Conservation (phyloP, 2,113 vertebrate genomes). For the Phainopepla nitens region DNA sequence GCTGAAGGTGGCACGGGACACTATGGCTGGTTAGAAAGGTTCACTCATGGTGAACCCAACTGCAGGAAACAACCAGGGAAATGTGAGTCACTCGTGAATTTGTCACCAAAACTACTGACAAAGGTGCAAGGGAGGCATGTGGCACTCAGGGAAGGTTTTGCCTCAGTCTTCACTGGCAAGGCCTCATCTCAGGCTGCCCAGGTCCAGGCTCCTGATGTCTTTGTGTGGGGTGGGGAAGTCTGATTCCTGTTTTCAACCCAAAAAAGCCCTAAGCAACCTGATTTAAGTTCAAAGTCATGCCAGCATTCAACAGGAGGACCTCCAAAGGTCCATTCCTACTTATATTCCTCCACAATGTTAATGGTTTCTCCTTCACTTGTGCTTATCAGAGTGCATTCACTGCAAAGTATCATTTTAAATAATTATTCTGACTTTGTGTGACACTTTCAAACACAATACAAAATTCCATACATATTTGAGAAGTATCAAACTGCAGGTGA, state of each 20-base stretch:
- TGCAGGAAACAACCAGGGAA: background rate
- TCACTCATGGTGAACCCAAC: background rate
- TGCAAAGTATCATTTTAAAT: background rate
- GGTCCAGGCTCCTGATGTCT: too few relatives aligned
- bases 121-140: background rate
- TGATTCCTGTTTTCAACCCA: background rate
- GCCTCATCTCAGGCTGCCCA: too few relatives aligned
- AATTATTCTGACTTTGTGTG: background rate
- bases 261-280: background rate
- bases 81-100: rapidly evolving
- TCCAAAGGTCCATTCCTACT: background rate
- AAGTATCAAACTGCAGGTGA: background rate
- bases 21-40: background rate
- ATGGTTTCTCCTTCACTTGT: background rate
- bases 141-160: background rate
- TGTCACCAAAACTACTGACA: background rate
- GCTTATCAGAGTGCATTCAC: background rate
- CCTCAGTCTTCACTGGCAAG: background rate
- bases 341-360: background rate
- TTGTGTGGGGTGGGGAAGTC: too few relatives aligned
- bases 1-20: background rate
- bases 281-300: background rate
- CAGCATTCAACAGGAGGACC: background rate
- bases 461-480: background rate
- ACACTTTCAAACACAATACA: background rate